phyloP scores from a whole-genome alignment of 2,113 vertebrate genomes.

The Limanda limanda region DNA sequence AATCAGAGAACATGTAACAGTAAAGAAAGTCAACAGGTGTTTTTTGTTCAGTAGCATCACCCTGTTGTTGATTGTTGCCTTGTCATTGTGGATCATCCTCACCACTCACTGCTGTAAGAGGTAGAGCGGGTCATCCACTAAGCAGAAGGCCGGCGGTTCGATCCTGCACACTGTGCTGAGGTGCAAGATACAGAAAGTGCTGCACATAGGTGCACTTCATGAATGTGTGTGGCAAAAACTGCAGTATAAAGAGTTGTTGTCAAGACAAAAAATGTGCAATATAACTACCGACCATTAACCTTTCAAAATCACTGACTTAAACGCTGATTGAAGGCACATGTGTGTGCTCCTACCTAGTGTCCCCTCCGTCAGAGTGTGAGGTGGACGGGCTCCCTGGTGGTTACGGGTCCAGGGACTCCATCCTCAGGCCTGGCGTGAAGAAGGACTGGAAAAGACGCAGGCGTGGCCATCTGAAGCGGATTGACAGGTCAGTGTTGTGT shows the following conservation, averaged over 20 bases:
- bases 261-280: too few relatives aligned
- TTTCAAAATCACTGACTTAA: neutral
- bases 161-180: neutral
- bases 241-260: neutral
- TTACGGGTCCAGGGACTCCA: slow-evolving; percentile 80
- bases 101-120: neutral
- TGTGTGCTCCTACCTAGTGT: slow-evolving; percentile 61
- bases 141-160: neutral
- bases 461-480: slow-evolving; percentile 49
- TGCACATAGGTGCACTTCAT: too few relatives aligned
- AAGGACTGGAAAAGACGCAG: slow-evolving; percentile 75
- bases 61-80: neutral
- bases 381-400: slow-evolving; percentile 65
- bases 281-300: too few relatives aligned
- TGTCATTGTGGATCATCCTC: neutral
- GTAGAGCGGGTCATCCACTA: neutral
- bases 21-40: slow-evolving; percentile 11
- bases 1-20: neutral
- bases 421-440: slow-evolving; percentile 70
- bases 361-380: slow-evolving; percentile 75
- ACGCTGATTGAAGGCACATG: neutral
- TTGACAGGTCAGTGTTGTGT: slow-evolving; percentile 62
- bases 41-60: neutral
- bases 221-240: too few relatives aligned
- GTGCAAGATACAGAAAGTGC: neutral